phyloP scores from a whole-genome alignment of 2,888 invertebrate species.

The Melinaea menophilus region DNA sequence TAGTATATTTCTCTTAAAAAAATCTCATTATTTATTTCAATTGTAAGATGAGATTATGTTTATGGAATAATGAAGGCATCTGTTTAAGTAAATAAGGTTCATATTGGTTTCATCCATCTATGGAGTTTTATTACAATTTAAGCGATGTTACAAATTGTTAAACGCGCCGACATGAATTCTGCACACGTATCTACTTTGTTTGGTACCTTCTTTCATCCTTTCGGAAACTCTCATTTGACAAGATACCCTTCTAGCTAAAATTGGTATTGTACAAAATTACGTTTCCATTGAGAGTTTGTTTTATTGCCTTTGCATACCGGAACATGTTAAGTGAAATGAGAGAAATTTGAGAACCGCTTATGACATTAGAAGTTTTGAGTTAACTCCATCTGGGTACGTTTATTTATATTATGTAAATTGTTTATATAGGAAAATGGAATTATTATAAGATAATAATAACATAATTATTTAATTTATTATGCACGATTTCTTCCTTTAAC shows the following conservation, averaged over 20 bases:
- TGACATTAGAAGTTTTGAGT: constrained; percentile 16
- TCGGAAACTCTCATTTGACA: constrained; percentile 51
- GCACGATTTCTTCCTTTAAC: too few species aligned
- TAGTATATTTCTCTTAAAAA: not conserved
- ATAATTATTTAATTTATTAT: too few species aligned
- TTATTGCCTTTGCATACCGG: constrained; percentile 33
- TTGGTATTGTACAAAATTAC: constrained; percentile 31
- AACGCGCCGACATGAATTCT: constrained; percentile 66
- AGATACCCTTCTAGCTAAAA: constrained; percentile 40
- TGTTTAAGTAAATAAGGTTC: constrained; percentile 72
- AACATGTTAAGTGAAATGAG: constrained; percentile 21
- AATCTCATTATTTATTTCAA: constrained; percentile 14
- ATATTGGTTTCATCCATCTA: constrained; percentile 63
- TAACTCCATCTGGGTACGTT: not conserved
- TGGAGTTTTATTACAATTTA: constrained; percentile 73
- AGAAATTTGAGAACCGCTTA: constrained; percentile 19
- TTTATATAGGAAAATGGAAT: too few species aligned
- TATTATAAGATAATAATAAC: too few species aligned
- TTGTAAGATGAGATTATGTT: constrained; percentile 40
- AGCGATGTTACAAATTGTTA: constrained; percentile 74
- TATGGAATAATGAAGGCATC: constrained; percentile 65
- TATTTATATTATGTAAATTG: too few species aligned
- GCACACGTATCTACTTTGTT: constrained; percentile 66
- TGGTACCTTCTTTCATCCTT: constrained; percentile 59
- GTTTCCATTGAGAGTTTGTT: constrained; percentile 32